Evolutionary conservation across 2,113 vertebrate species (phyloP).

Genomic region (Ceratotherium simum): DNA sequence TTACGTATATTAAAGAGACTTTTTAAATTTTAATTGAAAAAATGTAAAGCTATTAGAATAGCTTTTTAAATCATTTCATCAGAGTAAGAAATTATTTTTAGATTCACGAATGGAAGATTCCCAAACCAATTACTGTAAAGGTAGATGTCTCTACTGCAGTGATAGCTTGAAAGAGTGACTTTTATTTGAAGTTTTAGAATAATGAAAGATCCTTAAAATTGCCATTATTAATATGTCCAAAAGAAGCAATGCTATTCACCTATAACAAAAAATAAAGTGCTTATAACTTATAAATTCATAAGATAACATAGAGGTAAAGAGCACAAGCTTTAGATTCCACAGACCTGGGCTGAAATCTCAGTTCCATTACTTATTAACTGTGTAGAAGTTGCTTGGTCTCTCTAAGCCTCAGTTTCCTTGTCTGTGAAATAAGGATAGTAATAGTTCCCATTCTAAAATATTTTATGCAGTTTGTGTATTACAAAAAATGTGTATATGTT

Average conservation of each 20-base stretch:
- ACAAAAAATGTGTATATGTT: background rate
- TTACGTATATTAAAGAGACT: background rate
- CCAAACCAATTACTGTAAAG: background rate
- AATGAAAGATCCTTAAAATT: background rate
- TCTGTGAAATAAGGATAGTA: background rate
- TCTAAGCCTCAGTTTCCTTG: background rate
- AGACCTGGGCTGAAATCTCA: background rate
- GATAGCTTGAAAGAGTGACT: background rate
- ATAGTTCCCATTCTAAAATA: background rate
- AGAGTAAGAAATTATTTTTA: background rate
- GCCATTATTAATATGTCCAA: background rate
- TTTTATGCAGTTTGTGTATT: background rate
- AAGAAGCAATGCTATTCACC: background rate
- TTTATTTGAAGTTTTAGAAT: conserved; percentile 18
- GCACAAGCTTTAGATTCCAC: background rate
- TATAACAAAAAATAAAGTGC: background rate
- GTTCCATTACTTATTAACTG: background rate
- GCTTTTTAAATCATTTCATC: background rate
- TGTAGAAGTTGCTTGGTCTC: background rate
- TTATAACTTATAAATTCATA: background rate
- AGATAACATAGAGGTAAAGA: background rate
- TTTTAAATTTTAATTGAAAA: background rate
- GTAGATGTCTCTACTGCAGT: background rate
- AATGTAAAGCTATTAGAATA: background rate
- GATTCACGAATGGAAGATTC: background rate